Evolutionary conservation across 2,113 vertebrate species (phyloP).

Genomic region (Vidua chalybeata): DNA sequence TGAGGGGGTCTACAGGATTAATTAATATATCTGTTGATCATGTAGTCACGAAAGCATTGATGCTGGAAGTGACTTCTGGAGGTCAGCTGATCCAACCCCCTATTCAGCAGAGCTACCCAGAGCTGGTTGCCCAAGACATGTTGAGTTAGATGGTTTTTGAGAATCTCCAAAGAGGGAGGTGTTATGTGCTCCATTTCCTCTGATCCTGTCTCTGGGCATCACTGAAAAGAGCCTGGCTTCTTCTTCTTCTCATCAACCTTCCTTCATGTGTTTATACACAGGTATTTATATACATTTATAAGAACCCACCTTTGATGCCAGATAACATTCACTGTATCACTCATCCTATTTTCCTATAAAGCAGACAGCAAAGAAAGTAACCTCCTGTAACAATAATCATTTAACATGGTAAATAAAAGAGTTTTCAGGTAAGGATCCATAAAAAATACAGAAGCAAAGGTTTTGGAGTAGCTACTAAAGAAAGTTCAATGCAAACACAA

Average conservation of each 20-base stretch:
- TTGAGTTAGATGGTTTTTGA: rapidly evolving
- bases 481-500: not conserved
- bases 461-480: not conserved
- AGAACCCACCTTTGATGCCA: not conserved
- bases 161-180: not conserved
- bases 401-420: not conserved
- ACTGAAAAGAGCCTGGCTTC: not conserved
- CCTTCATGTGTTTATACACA: not conserved
- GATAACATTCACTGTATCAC: not conserved
- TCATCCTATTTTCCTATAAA: not conserved
- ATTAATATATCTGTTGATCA: not conserved
- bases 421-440: not conserved
- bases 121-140: not conserved
- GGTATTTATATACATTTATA: not conserved
- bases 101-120: not conserved
- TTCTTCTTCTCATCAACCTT: not conserved
- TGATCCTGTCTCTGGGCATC: not conserved
- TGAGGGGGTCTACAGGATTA: not conserved
- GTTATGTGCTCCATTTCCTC: not conserved
- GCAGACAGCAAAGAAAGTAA: not conserved
- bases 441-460: not conserved
- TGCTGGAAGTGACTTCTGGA: not conserved
- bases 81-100: not conserved
- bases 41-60: not conserved
- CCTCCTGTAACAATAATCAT: not conserved